Evolutionary conservation across 2,113 vertebrate species (phyloP).

Genomic region (Dasypus novemcinctus): DNA sequence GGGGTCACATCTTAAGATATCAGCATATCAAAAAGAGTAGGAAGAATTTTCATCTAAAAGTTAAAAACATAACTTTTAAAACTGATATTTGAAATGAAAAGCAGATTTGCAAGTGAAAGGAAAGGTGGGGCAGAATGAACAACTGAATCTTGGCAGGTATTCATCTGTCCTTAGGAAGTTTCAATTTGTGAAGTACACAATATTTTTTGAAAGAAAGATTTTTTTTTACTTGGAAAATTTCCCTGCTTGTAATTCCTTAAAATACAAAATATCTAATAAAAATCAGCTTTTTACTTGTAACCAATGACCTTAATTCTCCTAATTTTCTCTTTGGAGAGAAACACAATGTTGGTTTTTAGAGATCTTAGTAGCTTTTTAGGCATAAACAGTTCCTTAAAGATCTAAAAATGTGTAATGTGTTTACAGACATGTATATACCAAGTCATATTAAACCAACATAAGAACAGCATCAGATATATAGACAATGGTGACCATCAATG

Average conservation of each 20-base stretch:
- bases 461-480: background rate
- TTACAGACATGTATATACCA: background rate
- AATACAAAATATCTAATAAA: background rate
- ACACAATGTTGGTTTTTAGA: background rate
- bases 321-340: background rate
- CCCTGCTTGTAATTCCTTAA: background rate
- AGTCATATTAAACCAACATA: background rate
- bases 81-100: background rate
- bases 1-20: slow-evolving; percentile 16
- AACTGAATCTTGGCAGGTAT: background rate
- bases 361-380: background rate
- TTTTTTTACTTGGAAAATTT: background rate
- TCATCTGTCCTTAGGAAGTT: background rate
- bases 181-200: background rate
- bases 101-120: slow-evolving; percentile 53
- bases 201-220: background rate
- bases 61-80: slow-evolving; percentile 45
- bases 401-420: background rate
- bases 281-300: background rate
- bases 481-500: background rate
- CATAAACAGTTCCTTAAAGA: background rate
- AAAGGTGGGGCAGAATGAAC: background rate
- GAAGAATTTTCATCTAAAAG: slow-evolving; percentile 53
- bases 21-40: slow-evolving; percentile 56
- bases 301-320: background rate